These are phyloP conservation scores for Sinelater perroti DNA, from an alignment of 2,888 invertebrate genomes.

Conservation along the genomic window DNA sequence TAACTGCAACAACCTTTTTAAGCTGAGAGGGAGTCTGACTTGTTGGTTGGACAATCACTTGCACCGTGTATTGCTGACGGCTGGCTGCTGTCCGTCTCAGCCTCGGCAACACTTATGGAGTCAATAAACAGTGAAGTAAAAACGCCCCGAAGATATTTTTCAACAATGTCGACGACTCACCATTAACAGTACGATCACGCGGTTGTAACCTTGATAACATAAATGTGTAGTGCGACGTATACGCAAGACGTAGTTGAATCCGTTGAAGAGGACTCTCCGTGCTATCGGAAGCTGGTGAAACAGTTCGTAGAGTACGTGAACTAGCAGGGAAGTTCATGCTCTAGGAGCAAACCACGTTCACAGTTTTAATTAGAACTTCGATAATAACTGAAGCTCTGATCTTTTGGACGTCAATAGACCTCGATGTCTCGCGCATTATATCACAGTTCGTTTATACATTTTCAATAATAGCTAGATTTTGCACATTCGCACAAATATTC, in stretches of 20 bases:
- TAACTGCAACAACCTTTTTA: too few species aligned
- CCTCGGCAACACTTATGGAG: conserved; percentile 49
- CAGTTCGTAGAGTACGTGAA: conserved; percentile 30
- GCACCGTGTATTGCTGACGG: conserved; percentile 54
- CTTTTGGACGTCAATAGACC: conserved; percentile 53
- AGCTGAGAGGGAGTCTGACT: conserved; percentile 31
- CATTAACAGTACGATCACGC: conserved; percentile 47
- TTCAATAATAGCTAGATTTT: conserved; percentile 40
- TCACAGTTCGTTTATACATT: conserved; percentile 37
- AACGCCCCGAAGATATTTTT: conserved; percentile 44
- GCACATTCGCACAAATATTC: conserved; percentile 45
- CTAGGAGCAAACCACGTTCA: conserved; percentile 27
- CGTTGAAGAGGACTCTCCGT: conserved; percentile 42
- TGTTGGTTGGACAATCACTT: conserved; percentile 52
- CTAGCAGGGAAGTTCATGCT: conserved; percentile 15
- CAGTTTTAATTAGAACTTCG: conserved; percentile 30
- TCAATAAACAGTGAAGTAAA: conserved; percentile 44
- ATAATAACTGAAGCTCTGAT: conserved; percentile 28
- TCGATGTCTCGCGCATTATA: conserved; percentile 26
- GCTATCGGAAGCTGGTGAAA: conserved; percentile 41
- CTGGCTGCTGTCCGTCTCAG: conserved; percentile 45
- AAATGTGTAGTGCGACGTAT: conserved; percentile 57
- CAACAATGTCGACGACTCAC: conserved; percentile 50
- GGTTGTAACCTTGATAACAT: conserved; percentile 40
- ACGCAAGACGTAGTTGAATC: conserved; percentile 47